Evolutionary conservation across 2,888 invertebrate genomes (phyloP), one percentile per base, ranked within the genome.

Genomic region (Chrysolina americana): DNA sequence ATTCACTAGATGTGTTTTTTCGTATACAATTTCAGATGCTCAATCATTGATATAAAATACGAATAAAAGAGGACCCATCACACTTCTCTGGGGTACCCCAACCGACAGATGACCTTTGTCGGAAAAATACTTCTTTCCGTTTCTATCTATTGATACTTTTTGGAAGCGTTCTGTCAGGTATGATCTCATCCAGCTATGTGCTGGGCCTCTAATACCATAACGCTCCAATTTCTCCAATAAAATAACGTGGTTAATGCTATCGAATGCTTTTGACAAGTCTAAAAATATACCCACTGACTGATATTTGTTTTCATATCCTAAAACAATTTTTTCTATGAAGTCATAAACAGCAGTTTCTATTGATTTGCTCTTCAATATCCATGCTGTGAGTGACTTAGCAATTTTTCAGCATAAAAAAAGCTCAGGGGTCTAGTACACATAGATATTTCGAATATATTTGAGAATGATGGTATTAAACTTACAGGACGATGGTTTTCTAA

Each of bases 381-480:
- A 63, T 63, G 63, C 15, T 63, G 63, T 41, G 63, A 63, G 8
- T 63, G 63, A 36, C 59, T 59, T 44, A n/a, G n/a, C n/a, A n/a
- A n/a, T n/a, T n/a, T n/a, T n/a, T n/a, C n/a, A n/a, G n/a, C n/a
- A n/a, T n/a, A n/a, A n/a, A n/a, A n/a, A n/a, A n/a, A n/a, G n/a
- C n/a, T n/a, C n/a, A n/a, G n/a, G n/a, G n/a, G n/a, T n/a, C n/a
- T n/a, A n/a, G n/a, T n/a, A n/a, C n/a, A n/a, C n/a, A n/a, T n/a
- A n/a, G n/a, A n/a, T n/a, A n/a, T n/a, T n/a, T n/a, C n/a, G n/a
- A n/a, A n/a, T n/a, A n/a, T n/a, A n/a, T n/a, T n/a, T n/a, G n/a
- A n/a, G n/a, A n/a, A n/a, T n/a, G n/a, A n/a, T n/a, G n/a, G n/a
- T n/a, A n/a, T n/a, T n/a, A n/a, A n/a, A n/a, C n/a, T n/a, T n/a